Conservation (phyloP, 2,888 invertebrate species). For the Pachydiplax longipennis region DNA sequence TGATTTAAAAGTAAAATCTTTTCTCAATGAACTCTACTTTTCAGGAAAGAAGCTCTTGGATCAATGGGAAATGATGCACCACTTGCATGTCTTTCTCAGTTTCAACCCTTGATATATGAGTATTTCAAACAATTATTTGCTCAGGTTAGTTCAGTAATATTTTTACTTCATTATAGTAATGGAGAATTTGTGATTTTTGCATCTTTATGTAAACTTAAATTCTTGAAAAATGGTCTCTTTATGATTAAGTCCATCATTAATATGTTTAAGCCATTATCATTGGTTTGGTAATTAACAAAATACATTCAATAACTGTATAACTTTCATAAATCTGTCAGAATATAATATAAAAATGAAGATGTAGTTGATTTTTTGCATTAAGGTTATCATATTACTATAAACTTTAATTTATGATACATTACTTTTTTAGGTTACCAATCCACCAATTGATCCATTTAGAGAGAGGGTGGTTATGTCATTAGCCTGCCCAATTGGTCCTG, state of each 20-base stretch:
- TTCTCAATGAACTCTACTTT: neutral
- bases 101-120: conserved; percentile 93
- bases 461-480: conserved; percentile 99
- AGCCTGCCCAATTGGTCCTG: conserved; percentile 96
- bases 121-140: conserved; percentile 99
- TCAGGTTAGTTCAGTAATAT: conserved; percentile 67
- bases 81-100: conserved; percentile 93
- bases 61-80: conserved; percentile 99
- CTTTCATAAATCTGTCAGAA: no score
- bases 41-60: conserved; percentile 95
- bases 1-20: neutral
- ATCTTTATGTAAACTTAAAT: no score
- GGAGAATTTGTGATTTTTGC: no score
- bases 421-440: conserved; percentile 82
- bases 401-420: neutral
- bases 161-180: neutral
- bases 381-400: no score
- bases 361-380: no score
- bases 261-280: no score
- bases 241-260: no score
- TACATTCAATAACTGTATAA: no score
- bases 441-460: conserved; percentile 98
- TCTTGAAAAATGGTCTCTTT: no score
- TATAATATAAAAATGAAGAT: no score
- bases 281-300: no score